phyloP scores from a whole-genome alignment of 2,113 vertebrate species.

The Nibea albiflora region DNA sequence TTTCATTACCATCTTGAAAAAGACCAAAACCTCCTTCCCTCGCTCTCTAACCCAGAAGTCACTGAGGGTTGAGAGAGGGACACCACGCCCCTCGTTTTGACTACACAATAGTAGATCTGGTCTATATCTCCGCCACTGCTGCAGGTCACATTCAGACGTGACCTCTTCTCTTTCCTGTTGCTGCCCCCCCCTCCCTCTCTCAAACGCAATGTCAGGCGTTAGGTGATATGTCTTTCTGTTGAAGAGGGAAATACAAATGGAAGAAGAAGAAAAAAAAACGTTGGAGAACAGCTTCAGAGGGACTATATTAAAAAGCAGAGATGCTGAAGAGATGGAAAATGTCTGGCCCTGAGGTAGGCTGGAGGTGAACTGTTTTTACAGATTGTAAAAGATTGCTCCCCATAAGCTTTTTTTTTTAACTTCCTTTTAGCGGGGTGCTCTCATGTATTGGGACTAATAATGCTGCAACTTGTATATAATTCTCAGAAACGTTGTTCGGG shows the following conservation, averaged over 20 bases:
- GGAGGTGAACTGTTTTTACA: constrained; percentile 66
- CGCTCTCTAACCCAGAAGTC: constrained; percentile 16
- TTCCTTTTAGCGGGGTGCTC: constrained; percentile 18
- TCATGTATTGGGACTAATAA: constrained; percentile 55
- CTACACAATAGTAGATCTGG: constrained; percentile 68
- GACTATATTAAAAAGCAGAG: constrained; percentile 70
- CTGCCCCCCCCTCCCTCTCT: constrained; percentile 17
- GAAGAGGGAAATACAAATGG: constrained; percentile 49
- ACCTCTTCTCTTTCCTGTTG: constrained; percentile 75
- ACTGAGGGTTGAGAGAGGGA: constrained; percentile 21
- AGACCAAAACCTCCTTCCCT: constrained; percentile 6
- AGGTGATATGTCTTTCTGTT: constrained; percentile 72
- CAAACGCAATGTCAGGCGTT: constrained; percentile 69
- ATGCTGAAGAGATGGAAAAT: constrained; percentile 65
- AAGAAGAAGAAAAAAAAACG: constrained; percentile 5
- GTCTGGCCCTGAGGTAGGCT: constrained; percentile 43
- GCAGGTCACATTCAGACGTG: constrained; percentile 73
- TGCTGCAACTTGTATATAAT: constrained; percentile 45
- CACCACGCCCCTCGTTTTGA: constrained; percentile 36
- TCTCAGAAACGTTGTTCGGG: constrained; percentile 29
- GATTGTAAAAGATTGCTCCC: constrained; percentile 50
- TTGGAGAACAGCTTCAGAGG: constrained; percentile 53
- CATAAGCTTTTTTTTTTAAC: constrained; percentile 2
- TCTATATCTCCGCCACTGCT: constrained; percentile 72
- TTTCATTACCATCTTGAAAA: constrained; percentile 42